Evolutionary conservation across 53 echinoderm and acorn worm genomes (phyloP).

Genomic region (Astropecten irregularis): DNA sequence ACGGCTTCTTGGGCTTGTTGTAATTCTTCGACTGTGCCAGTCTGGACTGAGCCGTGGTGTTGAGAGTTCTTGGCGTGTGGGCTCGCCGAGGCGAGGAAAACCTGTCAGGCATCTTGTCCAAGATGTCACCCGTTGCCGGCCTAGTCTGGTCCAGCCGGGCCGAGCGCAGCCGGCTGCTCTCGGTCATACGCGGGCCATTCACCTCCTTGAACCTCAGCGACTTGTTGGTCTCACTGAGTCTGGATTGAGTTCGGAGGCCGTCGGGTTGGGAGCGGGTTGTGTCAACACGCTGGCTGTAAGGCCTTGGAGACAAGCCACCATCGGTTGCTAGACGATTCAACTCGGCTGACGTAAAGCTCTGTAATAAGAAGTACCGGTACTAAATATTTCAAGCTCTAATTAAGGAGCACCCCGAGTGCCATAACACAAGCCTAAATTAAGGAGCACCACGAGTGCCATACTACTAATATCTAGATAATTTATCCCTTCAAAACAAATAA

Average conservation of each 20-base stretch:
- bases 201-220: slow-evolving; percentile 44
- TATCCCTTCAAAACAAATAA: too few relatives aligned
- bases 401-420: too few relatives aligned
- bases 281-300: slow-evolving; percentile 6
- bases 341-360: slow-evolving; percentile 32
- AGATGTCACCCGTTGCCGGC: slow-evolving; percentile 68
- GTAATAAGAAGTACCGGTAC: too few relatives aligned
- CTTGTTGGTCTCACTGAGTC: slow-evolving; percentile 55
- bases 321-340: slow-evolving; percentile 16
- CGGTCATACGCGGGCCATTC: slow-evolving; percentile 14
- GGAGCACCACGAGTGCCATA: too few relatives aligned
- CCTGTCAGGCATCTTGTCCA: slow-evolving; percentile 73
- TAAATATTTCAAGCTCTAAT: too few relatives aligned
- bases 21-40: slow-evolving; percentile 89
- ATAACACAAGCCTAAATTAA: too few relatives aligned
- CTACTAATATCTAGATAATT: too few relatives aligned
- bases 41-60: slow-evolving; percentile 77
- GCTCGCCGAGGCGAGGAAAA: slow-evolving; percentile 65
- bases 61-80: slow-evolving; percentile 87
- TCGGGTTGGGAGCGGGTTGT: slow-evolving; percentile 18
- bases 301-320: slow-evolving; percentile 18
- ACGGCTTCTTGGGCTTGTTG: slow-evolving; percentile 82
- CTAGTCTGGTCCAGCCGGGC: slow-evolving; percentile 7
- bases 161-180: slow-evolving; percentile 14
- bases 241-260: slow-evolving; percentile 4